Evolutionary conservation across 1,140 invertebrate species (phyloP).

Genomic region (Araneus ventricosus): DNA sequence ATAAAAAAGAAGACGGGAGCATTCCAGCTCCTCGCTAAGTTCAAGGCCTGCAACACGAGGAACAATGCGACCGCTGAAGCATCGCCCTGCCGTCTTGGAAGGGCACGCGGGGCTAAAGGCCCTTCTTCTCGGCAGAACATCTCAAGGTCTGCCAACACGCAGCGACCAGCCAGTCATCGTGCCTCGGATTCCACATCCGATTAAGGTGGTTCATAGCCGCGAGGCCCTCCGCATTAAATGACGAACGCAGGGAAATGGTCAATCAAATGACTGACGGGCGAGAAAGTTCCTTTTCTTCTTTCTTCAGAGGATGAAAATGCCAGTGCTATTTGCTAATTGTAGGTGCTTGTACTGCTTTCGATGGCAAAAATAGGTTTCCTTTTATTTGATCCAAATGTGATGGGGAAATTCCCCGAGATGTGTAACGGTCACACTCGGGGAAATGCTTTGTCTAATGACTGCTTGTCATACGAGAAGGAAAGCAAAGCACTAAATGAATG

Average conservation of each 20-base stretch:
- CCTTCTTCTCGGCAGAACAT: not conserved
- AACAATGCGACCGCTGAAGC: constrained; percentile 41
- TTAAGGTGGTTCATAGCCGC: constrained; percentile 1
- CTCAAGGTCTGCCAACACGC: constrained; percentile 26
- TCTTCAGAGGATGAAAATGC: too few relatives aligned
- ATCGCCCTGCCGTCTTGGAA: constrained; percentile 6
- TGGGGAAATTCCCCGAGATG: too few relatives aligned
- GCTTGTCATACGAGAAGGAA: too few relatives aligned
- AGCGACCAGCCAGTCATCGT: not conserved
- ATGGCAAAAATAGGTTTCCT: too few relatives aligned
- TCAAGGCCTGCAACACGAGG: constrained; percentile 31
- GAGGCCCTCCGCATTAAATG: not conserved
- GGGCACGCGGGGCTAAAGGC: constrained; percentile 35
- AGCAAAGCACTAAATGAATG: too few relatives aligned
- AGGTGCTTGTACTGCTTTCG: too few relatives aligned
- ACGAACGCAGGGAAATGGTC: not conserved
- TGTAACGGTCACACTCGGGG: too few relatives aligned
- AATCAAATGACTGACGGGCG: not conserved
- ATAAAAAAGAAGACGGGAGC: not conserved
- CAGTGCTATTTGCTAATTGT: too few relatives aligned
- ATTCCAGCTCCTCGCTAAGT: constrained; percentile 33
- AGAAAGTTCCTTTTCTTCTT: not conserved
- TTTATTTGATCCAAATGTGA: too few relatives aligned
- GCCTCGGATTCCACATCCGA: constrained; percentile 2
- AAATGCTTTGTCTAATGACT: too few relatives aligned